Evolutionary conservation across 2,888 invertebrate genomes (phyloP).

Genomic region (Crepidodera aurea): DNA sequence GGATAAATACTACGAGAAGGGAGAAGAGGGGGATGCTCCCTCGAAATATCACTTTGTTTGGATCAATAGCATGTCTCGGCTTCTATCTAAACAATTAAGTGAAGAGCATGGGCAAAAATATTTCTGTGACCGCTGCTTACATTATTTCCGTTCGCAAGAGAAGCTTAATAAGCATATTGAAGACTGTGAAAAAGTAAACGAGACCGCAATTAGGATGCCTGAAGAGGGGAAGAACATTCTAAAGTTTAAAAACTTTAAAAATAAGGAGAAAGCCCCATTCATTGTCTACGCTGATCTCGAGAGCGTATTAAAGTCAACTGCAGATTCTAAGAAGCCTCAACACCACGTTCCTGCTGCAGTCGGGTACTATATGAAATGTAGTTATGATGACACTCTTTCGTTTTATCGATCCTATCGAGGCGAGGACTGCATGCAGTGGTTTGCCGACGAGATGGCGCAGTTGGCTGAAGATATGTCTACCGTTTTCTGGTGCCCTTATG

Average conservation of each 20-base stretch:
- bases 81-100: slow-evolving; percentile 9
- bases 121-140: slow-evolving; percentile 21
- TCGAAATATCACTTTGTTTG: slow-evolving; percentile 15
- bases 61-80: slow-evolving; percentile 15
- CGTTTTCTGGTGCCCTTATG: slow-evolving; percentile 28
- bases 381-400: slow-evolving; percentile 30
- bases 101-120: slow-evolving; percentile 9
- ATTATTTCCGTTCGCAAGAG: slow-evolving; percentile 10
- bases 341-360: slow-evolving; percentile 40
- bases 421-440: slow-evolving; percentile 24
- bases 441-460: slow-evolving; percentile 20
- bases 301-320: slow-evolving; percentile 18
- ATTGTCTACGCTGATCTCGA: slow-evolving; percentile 41
- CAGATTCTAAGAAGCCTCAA: slow-evolving; percentile 15
- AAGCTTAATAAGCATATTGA: slow-evolving; percentile 2
- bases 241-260: slow-evolving; percentile 24
- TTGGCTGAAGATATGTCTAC: slow-evolving; percentile 22
- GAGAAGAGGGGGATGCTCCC: slow-evolving; percentile 5
- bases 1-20: slow-evolving; percentile 22
- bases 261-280: slow-evolving; percentile 29
- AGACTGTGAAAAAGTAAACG: slow-evolving; percentile 26
- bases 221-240: slow-evolving; percentile 22
- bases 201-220: slow-evolving; percentile 29
- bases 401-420: slow-evolving; percentile 15
- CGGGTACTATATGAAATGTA: slow-evolving; percentile 44